Evolutionary conservation across 2,113 vertebrate genomes (phyloP).

Genomic region (Cygnus atratus): DNA sequence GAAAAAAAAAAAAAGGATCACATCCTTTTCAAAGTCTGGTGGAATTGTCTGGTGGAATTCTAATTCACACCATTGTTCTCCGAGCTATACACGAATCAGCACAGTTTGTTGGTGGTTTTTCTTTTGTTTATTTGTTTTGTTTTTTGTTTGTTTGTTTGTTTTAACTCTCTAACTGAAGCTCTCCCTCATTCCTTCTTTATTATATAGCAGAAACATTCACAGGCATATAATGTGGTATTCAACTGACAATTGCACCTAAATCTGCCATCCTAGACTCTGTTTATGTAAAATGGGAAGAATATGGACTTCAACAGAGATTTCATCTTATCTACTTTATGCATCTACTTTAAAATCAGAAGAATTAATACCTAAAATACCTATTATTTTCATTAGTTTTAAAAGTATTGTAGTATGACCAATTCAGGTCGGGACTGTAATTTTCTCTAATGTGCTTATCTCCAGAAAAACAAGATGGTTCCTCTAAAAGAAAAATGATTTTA

Average conservation of each 20-base stretch:
- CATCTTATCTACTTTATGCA: not conserved
- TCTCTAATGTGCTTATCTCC: not conserved
- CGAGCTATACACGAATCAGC: too few relatives aligned
- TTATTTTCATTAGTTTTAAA: not conserved
- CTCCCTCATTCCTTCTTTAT: not conserved
- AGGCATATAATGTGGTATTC: not conserved
- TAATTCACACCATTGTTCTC: too few relatives aligned
- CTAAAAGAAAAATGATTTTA: not conserved
- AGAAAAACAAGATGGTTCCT: not conserved
- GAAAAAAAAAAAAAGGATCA: not conserved
- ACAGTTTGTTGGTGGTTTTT: not conserved
- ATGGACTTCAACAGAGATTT: not conserved
- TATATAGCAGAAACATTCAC: not conserved
- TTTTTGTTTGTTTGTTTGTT: not conserved
- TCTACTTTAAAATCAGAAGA: not conserved
- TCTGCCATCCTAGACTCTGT: not conserved
- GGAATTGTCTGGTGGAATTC: too few relatives aligned
- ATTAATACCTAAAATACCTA: fast-evolving
- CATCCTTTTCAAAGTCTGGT: too few relatives aligned
- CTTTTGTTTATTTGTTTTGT: not conserved
- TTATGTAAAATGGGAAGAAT: not conserved
- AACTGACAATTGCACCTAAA: not conserved
- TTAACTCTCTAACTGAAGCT: not conserved
- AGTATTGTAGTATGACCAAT: not conserved
- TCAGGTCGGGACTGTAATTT: not conserved